Conservation (phyloP, 1,140 invertebrate genomes). For the Caenorhabditis elegans region DNA sequence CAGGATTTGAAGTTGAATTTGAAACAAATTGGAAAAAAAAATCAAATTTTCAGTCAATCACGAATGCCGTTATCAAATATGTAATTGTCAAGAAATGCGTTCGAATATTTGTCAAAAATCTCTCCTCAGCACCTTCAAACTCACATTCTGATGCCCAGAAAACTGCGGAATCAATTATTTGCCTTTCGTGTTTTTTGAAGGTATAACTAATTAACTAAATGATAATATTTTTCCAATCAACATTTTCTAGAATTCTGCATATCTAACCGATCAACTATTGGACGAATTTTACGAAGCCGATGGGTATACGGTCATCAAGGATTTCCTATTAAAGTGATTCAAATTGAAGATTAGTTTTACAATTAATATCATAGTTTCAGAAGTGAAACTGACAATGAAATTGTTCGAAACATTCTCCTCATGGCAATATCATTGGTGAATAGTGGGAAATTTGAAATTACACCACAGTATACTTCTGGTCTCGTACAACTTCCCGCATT, state of each 20-base stretch:
- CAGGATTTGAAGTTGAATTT: no score
- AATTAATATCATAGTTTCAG: background rate
- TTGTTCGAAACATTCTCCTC: slow-evolving; percentile 53
- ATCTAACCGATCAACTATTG: slow-evolving; percentile 86
- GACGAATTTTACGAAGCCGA: slow-evolving; percentile 93
- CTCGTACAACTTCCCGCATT: slow-evolving; percentile 58
- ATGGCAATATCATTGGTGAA: slow-evolving; percentile 56
- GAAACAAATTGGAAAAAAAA: no score
- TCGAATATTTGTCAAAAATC: slow-evolving; percentile 92
- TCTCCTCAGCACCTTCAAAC: slow-evolving; percentile 72
- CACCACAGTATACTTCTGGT: slow-evolving; percentile 45
- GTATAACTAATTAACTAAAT: background rate
- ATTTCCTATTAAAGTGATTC: slow-evolving; percentile 77
- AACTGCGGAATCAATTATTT: slow-evolving; percentile 89
- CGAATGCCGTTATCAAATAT: slow-evolving; percentile 87
- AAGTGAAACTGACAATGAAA: slow-evolving; percentile 49
- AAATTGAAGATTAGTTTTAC: background rate
- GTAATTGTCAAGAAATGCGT: slow-evolving; percentile 97
- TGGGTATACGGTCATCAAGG: slow-evolving; percentile 89
- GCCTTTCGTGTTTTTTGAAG: slow-evolving; percentile 94
- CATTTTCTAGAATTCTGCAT: slow-evolving; percentile 85
- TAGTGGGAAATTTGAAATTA: slow-evolving; percentile 55
- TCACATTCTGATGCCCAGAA: slow-evolving; percentile 24
- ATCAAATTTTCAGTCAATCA: slow-evolving; percentile 81
- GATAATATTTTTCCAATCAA: slow-evolving; percentile 71